Base-by-base conservation (phyloP, 2,888 invertebrate species). In the Corythucha ciliata region DNA sequence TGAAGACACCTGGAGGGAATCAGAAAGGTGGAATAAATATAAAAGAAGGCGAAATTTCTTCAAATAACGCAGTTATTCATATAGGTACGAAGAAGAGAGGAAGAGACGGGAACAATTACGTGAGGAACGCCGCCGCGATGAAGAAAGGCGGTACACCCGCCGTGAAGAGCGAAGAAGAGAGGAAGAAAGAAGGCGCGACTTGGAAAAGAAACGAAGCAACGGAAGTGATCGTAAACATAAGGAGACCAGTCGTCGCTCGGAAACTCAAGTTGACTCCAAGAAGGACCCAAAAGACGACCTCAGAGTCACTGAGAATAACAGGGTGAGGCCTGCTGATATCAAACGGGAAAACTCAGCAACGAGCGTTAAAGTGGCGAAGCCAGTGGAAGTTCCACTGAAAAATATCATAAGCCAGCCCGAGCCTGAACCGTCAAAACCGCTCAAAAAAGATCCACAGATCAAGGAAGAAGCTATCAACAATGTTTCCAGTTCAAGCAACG, bases 131-230 rank as follows among this genome's bases (percentile, higher is more conserved):
- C n/a, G n/a, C n/a, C n/a, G n/a, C n/a, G n/a, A n/a, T n/a, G n/a
- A n/a, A n/a, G n/a, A n/a, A n/a, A n/a, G n/a, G n/a, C n/a, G n/a
- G n/a, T n/a, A n/a, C n/a, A n/a, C n/a, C 6, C 26, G 39, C 14
- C 25, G 49, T 4, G 29, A 40, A 22, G 48, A 48, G 14, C 26
- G 32, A 22, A 26, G 45, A 34, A 48, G 66, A 1, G 71, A 70
- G 39, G 72, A 72, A 57, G 72, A 73, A 59, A 73, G 73, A 57
- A 70, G 73, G 25, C 71, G 73, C 49, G 70, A 72, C 45, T 70
- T 70, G 56, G 73, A 56, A 24, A 49, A 42, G 47, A 53, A 46
- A 12, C 27, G 52, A 6, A 47, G 39, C 21, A 42, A 45, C 18
- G 27, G 26, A 41, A 45, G 29, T 4, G 51, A 45, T 4, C 4